Conservation (phyloP, 2,888 invertebrate species). For the Melangyna quadrimaculata region DNA sequence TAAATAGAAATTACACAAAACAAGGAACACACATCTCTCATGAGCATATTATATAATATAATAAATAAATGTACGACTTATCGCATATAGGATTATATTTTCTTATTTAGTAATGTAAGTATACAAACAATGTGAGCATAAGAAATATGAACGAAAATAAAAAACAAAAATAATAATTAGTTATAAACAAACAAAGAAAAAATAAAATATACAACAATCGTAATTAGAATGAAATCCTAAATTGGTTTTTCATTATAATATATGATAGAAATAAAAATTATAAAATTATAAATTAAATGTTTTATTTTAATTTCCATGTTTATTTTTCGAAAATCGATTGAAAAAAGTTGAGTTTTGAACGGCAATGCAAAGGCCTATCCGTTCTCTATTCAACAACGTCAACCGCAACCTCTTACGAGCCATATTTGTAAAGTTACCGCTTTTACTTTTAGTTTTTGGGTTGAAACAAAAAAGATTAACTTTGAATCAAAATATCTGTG, state of each 20-base stretch:
- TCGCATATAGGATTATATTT: conserved; percentile 71
- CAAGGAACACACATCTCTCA: conserved; percentile 65
- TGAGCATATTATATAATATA: conserved; percentile 57
- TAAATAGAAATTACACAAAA: conserved; percentile 35
- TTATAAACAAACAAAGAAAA: conserved; percentile 10
- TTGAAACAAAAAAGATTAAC: too few relatives aligned
- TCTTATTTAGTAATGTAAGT: conserved; percentile 69
- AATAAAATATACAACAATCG: conserved; percentile 56
- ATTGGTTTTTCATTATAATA: conserved; percentile 57
- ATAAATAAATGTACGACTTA: conserved; percentile 60
- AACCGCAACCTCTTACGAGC: too few relatives aligned
- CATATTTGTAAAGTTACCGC: too few relatives aligned
- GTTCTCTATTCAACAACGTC: too few relatives aligned
- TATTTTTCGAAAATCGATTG: too few relatives aligned
- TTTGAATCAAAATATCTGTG: too few relatives aligned
- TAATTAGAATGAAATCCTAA: conserved; percentile 62
- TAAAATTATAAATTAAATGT: conserved; percentile 20
- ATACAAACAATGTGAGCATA: conserved; percentile 60
- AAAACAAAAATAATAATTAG: conserved; percentile 25
- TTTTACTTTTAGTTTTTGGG: too few relatives aligned
- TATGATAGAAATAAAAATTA: conserved; percentile 64
- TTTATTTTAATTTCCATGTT: conserved; percentile 40
- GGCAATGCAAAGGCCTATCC: too few relatives aligned
- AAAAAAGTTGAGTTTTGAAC: too few relatives aligned
- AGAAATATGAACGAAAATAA: conserved; percentile 56